Evolutionary conservation across 1,140 invertebrate genomes (phyloP).

Genomic region (Drosophila takahashii): DNA sequence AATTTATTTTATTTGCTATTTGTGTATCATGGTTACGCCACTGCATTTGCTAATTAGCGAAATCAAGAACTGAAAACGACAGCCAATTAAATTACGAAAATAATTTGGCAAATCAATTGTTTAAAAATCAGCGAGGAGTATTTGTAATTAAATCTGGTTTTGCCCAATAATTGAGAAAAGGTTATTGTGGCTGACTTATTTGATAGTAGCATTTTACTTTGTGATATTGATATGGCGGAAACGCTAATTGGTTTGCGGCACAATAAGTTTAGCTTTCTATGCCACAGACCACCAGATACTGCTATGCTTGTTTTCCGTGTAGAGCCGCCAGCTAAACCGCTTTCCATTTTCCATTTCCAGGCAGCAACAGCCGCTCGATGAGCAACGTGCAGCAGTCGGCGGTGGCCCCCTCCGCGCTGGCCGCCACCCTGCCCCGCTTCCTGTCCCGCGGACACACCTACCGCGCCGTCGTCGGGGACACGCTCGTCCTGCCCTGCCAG

Average conservation of each 20-base stretch:
- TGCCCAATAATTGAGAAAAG: background rate
- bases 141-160: background rate
- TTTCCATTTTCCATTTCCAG: constrained; percentile 41
- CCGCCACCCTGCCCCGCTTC: constrained; percentile 86
- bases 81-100: background rate
- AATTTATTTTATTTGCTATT: background rate
- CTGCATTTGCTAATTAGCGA: background rate
- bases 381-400: constrained; percentile 64
- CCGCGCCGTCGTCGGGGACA: constrained; percentile 90
- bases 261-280: too few relatives aligned
- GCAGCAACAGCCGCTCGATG: constrained; percentile 71
- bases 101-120: background rate
- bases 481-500: constrained; percentile 90
- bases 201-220: background rate
- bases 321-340: constrained; percentile 16
- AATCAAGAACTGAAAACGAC: background rate
- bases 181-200: background rate
- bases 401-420: constrained; percentile 50
- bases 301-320: constrained; percentile 1
- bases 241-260: background rate
- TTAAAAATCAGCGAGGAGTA: background rate
- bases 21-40: background rate
- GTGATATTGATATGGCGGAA: background rate
- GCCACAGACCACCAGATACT: background rate
- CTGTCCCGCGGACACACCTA: constrained; percentile 90